A percentile compares a stretch with the other conserved stretches of the same genome.
Conservation (phyloP, 2,888 invertebrate species). For the Machimus rusticus region DNA sequence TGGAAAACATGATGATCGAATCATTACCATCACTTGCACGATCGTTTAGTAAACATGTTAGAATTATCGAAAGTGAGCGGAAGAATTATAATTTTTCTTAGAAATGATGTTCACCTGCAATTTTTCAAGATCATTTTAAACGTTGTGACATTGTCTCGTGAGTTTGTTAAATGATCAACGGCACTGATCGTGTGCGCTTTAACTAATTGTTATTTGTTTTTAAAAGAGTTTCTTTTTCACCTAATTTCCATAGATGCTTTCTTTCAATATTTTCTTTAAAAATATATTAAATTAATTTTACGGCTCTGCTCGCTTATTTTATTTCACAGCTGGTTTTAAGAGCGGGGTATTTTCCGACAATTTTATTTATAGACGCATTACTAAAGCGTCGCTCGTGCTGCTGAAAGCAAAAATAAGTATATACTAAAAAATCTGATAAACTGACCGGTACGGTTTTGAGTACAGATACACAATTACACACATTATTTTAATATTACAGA, state of each 20-base stretch:
- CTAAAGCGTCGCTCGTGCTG: constrained; percentile 14
- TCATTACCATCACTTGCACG: not conserved
- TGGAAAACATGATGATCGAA: not conserved
- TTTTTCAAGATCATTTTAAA: not conserved
- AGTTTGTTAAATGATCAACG: not conserved
- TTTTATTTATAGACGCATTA: constrained; percentile 24
- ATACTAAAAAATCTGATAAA: not conserved
- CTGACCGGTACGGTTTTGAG: not conserved
- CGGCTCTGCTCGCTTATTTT: not conserved
- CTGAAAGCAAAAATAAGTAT: constrained; percentile 7
- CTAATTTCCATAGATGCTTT: not conserved
- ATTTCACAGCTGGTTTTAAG: not conserved
- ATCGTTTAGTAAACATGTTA: not conserved
- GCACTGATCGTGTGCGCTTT: not conserved
- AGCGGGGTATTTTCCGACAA: constrained; percentile 2
- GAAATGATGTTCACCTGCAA: not conserved
- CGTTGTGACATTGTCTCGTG: not conserved
- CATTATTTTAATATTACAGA: not conserved
- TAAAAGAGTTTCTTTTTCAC: not conserved
- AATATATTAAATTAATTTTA: not conserved
- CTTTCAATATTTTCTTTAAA: not conserved
- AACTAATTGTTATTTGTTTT: not conserved
- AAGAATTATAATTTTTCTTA: not conserved
- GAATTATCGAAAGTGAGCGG: not conserved
- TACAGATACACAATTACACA: not conserved